phyloP scores from a whole-genome alignment of 2,888 invertebrate genomes.

The Marronus borbonicus region DNA sequence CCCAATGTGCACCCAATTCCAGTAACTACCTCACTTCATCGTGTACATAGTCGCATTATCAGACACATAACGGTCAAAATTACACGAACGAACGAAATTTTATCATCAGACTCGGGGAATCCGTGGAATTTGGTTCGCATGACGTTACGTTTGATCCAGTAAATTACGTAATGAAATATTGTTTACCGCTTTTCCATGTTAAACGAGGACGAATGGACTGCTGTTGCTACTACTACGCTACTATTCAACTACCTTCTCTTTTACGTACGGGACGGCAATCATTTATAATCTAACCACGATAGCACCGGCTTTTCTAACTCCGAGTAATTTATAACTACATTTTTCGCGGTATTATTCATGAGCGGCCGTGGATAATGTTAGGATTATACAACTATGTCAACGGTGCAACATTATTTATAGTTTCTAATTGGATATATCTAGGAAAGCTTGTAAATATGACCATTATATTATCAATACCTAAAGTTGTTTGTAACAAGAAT shows the following conservation, averaged over 20 bases:
- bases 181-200: constrained; percentile 34
- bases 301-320: not conserved
- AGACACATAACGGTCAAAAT: constrained; percentile 15
- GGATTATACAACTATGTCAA: constrained; percentile 37
- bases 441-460: not conserved
- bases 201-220: constrained; percentile 32
- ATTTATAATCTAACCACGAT: constrained; percentile 29
- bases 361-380: constrained; percentile 22
- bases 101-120: constrained; percentile 28
- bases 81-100: constrained; percentile 35
- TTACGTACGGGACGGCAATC: constrained; percentile 7
- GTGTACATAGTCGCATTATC: not conserved
- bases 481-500: no score
- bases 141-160: constrained; percentile 28
- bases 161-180: constrained; percentile 44
- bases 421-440: not conserved
- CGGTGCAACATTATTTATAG: constrained; percentile 18
- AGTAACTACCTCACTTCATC: not conserved
- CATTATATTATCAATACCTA: no score
- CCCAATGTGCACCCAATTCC: not conserved
- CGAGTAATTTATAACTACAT: constrained; percentile 23
- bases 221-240: not conserved
- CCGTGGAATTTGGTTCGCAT: constrained; percentile 34
- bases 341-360: constrained; percentile 40
- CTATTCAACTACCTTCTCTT: not conserved